phyloP scores from a whole-genome alignment of 2,888 invertebrate species.

The Gari tellinella region DNA sequence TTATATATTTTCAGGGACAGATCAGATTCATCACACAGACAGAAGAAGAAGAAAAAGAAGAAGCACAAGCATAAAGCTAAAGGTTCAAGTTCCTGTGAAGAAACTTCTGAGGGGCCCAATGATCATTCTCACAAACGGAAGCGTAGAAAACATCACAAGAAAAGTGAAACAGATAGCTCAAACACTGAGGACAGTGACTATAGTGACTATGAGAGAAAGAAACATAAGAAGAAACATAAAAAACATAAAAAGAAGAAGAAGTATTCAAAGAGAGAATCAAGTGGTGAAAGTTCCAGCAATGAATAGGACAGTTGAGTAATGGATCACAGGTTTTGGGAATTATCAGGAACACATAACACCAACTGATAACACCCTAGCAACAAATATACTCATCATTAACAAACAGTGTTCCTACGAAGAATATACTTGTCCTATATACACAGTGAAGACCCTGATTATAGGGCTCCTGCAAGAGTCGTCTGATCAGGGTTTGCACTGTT shows the following conservation, averaged over 20 bases:
- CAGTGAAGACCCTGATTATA: no score
- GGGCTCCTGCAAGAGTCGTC: no score
- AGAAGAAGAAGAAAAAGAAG: slow-evolving; percentile 61
- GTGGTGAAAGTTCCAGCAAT: background rate
- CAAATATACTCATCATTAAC: no score
- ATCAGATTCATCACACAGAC: slow-evolving; percentile 63
- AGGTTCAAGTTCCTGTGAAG: background rate
- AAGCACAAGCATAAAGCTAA: slow-evolving; percentile 41
- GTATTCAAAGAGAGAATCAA: slow-evolving; percentile 9
- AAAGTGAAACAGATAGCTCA: slow-evolving; percentile 15
- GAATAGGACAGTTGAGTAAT: no score
- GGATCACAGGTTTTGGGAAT: no score
- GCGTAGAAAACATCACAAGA: background rate
- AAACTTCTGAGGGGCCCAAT: no score
- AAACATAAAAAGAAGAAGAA: slow-evolving; percentile 45
- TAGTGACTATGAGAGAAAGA: slow-evolving; percentile 31
- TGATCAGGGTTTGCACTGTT: no score
- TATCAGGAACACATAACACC: no score
- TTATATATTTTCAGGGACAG: slow-evolving; percentile 53
- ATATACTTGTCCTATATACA: no score
- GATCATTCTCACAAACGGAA: slow-evolving; percentile 1
- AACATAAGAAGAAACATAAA: slow-evolving; percentile 35
- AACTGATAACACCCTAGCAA: no score
- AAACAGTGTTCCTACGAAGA: no score
- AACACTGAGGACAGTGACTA: slow-evolving; percentile 30